Conservation (phyloP, 2,797 vertebrate genomes). For the Malurus splendens region DNA sequence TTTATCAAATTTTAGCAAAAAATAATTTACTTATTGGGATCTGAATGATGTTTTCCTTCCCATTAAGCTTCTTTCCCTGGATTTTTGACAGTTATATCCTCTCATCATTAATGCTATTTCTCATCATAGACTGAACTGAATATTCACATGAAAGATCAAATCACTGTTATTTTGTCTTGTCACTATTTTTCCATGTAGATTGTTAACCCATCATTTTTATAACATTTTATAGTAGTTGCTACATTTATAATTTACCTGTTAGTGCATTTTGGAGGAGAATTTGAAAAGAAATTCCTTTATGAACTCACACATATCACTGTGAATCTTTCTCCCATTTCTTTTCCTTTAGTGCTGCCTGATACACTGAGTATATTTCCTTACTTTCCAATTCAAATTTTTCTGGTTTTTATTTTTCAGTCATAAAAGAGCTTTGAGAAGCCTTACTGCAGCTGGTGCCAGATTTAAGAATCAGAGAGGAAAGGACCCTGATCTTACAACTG, state of each 20-base stretch:
- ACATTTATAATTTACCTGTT: constrained; percentile 37
- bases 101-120: constrained; percentile 65
- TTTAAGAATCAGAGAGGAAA: neutral
- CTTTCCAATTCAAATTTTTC: neutral
- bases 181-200: constrained; percentile 57
- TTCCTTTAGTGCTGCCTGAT: neutral
- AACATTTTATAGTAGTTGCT: constrained; percentile 40
- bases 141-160: constrained; percentile 67
- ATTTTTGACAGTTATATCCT: constrained; percentile 66
- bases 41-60: constrained; percentile 71
- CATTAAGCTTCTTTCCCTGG: constrained; percentile 59
- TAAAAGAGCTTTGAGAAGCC: neutral
- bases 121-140: constrained; percentile 60
- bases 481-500: neutral
- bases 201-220: constrained; percentile 66
- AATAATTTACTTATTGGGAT: constrained; percentile 68
- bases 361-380: neutral
- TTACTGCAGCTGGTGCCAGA: neutral
- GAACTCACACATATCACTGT: neutral
- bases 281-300: neutral
- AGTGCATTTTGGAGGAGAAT: neutral
- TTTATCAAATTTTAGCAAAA: constrained; percentile 61
- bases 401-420: neutral
- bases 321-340: neutral
- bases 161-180: constrained; percentile 70